Evolutionary conservation across 2,797 vertebrate species (phyloP).

Genomic region (Carcharodon carcharias): DNA sequence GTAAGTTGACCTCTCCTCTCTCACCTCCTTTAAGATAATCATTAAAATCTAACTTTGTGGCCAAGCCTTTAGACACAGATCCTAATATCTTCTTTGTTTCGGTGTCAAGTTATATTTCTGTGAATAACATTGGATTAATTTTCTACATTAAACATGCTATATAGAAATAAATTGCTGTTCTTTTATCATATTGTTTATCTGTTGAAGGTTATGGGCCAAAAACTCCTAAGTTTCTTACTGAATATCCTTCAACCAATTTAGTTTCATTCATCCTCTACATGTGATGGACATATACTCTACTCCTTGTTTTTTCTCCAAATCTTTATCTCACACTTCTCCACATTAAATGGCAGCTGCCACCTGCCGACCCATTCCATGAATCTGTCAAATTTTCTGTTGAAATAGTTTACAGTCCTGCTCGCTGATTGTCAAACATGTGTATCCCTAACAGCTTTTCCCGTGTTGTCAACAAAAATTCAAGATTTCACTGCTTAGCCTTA

Average conservation of each 20-base stretch:
- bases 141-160: background rate
- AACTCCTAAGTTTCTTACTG: background rate
- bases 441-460: background rate
- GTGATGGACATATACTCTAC: background rate
- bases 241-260: background rate
- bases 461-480: background rate
- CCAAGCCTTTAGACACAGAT: background rate
- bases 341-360: background rate
- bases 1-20: background rate
- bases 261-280: background rate
- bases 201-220: background rate
- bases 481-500: background rate
- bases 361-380: background rate
- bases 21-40: background rate
- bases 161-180: background rate
- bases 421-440: background rate
- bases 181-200: background rate
- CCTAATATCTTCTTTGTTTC: background rate
- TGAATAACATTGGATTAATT: background rate
- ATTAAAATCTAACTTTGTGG: background rate
- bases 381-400: background rate
- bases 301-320: background rate
- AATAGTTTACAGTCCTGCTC: background rate
- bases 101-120: background rate
- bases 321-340: background rate